A percentile compares a stretch with the other conserved stretches of the same genome.
Conservation (phyloP, 2,888 invertebrate genomes). For the Tetramorium bicarinatum region DNA sequence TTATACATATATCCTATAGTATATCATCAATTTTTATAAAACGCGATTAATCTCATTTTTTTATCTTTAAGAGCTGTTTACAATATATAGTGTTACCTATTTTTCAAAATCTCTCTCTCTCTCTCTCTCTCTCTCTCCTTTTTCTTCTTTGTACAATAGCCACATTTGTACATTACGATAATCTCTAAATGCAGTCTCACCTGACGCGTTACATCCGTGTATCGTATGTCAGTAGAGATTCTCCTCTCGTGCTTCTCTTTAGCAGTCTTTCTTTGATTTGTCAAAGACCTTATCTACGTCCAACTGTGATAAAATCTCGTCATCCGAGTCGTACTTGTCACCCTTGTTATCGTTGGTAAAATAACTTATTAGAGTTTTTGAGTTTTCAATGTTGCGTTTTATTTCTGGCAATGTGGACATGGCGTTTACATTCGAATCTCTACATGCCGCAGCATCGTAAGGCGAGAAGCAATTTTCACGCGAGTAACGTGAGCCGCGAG, state of each 20-base stretch:
- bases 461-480: neutral
- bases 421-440: neutral
- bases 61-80: neutral
- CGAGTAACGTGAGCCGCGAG: neutral
- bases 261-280: constrained; percentile 42
- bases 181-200: neutral
- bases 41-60: neutral
- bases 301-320: constrained; percentile 81
- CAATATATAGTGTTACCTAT: neutral
- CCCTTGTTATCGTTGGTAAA: neutral
- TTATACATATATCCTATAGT: neutral
- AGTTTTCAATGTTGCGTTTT: constrained; percentile 19
- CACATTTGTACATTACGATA: neutral
- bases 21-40: constrained; percentile 3
- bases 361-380: neutral
- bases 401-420: neutral
- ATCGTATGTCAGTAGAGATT: neutral
- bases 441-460: neutral
- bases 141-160: neutral
- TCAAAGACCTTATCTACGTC: constrained; percentile 77
- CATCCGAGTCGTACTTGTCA: constrained; percentile 76
- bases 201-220: neutral
- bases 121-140: too few species aligned
- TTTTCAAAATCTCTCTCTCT: neutral
- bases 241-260: neutral